Base-by-base conservation (phyloP, 2,888 invertebrate genomes). In the Syrista parreyssii region DNA sequence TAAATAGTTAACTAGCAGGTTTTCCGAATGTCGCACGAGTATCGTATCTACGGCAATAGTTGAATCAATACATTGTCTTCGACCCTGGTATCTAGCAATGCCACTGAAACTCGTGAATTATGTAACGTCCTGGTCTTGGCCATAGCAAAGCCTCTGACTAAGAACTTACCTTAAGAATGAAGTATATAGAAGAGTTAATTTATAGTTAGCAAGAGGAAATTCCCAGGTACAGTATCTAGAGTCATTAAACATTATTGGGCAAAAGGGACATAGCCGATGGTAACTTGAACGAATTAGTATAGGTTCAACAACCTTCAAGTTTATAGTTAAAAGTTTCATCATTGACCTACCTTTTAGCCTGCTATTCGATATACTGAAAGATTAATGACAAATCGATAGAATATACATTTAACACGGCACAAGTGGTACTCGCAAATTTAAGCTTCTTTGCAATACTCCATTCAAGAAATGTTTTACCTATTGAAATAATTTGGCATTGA, bases 1-100 rank as follows among this genome's bases (percentile, higher is more conserved):
- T 23, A 55, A 55, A 55, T 23, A 55, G 23, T 23, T 55, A 6
- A 55, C 55, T 55, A 55, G 6, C 55, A 55, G 23, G 2, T 55
- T 23, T 23, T 2, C 55, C 55, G 23, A 55, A 55, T 55, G 55
- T 55, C 33, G 71, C 30, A 31, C 33, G 31, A n/a, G 11, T 3
- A 71, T 71, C 33, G 35, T 74, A 33, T 74, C 74, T 33, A 35
- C 36, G 74, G 35, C n/a, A 74, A 12, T 74, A 74, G 74, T 74
- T 74, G 35, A 74, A 74, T 74, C 74, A 36, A 74, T 74, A 74
- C 74, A 36, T 35, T 34, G 36, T 35, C 71, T 35, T 74, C 74
- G 35, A 30, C 74, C 30, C 33, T 36, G 35, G 36, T 74, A 33
- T 74, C 35, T 36, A 74, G 34, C 74, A 36, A 74, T 74, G 35